These are phyloP conservation scores for Chymomyza costata DNA, from an alignment of 1,140 invertebrate species.

Conservation along the genomic window DNA sequence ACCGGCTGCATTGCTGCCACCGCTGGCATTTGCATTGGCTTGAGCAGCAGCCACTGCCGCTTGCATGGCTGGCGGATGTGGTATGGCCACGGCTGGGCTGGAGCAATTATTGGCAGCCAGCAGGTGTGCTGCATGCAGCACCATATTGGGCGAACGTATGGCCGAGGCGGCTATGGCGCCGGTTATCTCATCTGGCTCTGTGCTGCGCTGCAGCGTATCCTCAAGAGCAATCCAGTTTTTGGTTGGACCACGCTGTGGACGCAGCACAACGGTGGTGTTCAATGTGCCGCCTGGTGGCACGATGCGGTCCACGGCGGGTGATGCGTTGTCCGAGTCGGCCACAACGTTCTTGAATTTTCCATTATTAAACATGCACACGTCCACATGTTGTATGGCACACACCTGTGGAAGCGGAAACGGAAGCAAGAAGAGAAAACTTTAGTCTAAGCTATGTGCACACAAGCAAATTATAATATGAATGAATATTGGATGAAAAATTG, in stretches of 20 bases:
- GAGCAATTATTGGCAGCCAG: constrained; percentile 18
- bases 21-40: neutral
- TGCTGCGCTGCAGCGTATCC: constrained; percentile 67
- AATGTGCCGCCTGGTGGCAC: constrained; percentile 80
- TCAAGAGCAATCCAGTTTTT: constrained; percentile 74
- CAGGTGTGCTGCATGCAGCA: constrained; percentile 39
- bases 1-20: neutral
- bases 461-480: no score
- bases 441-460: no score
- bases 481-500: no score
- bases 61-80: neutral
- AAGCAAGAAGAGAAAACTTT: neutral
- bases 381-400: constrained; percentile 95
- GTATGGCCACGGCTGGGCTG: constrained; percentile 47
- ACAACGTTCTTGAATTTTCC: constrained; percentile 99
- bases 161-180: constrained; percentile 68
- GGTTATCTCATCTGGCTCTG: constrained; percentile 70
- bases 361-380: constrained; percentile 99
- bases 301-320: constrained; percentile 47
- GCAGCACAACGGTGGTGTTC: constrained; percentile 80
- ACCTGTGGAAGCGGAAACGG: constrained; percentile 77
- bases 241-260: constrained; percentile 80
- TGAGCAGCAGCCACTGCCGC: neutral
- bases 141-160: constrained; percentile 60
- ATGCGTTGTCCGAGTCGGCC: constrained; percentile 85